Conservation (phyloP, 2,113 vertebrate genomes). For the Hoplias malabaricus region DNA sequence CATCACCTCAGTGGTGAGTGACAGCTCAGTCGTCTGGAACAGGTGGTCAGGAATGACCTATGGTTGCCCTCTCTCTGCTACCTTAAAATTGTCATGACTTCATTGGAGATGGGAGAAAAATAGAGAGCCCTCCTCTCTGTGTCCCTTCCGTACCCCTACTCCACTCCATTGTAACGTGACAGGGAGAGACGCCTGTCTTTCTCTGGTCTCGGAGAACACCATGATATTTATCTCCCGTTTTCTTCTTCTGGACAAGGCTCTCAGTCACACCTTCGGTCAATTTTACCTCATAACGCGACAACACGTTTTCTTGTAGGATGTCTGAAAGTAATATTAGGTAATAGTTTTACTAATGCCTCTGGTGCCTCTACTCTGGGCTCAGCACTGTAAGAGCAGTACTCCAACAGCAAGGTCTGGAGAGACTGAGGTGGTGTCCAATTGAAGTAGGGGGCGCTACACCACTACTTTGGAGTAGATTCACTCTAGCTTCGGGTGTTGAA, state of each 20-base stretch:
- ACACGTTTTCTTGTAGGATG: too few species aligned
- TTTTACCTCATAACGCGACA: neutral
- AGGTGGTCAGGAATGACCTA: constrained; percentile 65
- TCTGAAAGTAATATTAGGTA: too few species aligned
- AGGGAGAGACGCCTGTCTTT: neutral
- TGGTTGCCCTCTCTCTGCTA: constrained; percentile 41
- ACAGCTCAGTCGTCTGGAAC: constrained; percentile 43
- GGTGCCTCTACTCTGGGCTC: too few species aligned
- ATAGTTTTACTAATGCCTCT: too few species aligned
- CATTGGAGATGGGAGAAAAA: constrained; percentile 60
- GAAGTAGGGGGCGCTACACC: too few species aligned
- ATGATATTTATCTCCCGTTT: neutral
- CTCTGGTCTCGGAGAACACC: neutral
- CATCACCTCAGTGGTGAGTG: constrained; percentile 15
- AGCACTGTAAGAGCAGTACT: too few species aligned
- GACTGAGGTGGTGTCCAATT: too few species aligned
- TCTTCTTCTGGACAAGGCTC: neutral
- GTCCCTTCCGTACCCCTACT: constrained; percentile 46
- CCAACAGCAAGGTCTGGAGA: too few species aligned
- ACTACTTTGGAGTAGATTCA: too few species aligned
- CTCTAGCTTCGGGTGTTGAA: too few species aligned
- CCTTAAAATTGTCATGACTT: constrained; percentile 66
- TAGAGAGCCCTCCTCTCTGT: constrained; percentile 41
- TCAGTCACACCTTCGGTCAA: neutral
- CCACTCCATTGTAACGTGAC: constrained; percentile 18